A percentile compares a stretch with the other conserved stretches of the same genome.
phyloP scores from a whole-genome alignment of 2,888 invertebrate genomes.

The Dryomyza anilis region DNA sequence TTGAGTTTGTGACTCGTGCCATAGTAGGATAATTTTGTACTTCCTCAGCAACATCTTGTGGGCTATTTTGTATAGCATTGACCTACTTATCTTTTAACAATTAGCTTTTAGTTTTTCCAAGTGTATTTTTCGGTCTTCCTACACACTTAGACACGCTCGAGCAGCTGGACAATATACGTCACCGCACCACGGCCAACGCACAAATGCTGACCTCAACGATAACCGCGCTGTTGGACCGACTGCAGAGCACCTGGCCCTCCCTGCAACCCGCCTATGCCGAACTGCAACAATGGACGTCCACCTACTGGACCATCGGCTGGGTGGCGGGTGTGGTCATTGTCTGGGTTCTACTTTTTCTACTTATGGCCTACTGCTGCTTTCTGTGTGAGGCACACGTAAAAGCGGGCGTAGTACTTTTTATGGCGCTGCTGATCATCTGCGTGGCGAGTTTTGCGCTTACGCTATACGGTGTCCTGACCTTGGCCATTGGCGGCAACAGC shows the following conservation, averaged over 20 bases:
- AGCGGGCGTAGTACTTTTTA: slow-evolving; percentile 54
- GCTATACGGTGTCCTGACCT: slow-evolving; percentile 53
- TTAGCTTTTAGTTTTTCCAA: too few relatives aligned
- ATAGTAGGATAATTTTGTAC: too few relatives aligned
- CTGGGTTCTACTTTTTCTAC: slow-evolving; percentile 56
- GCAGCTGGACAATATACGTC: slow-evolving; percentile 57
- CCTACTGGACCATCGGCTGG: slow-evolving; percentile 58
- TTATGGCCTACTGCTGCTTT: slow-evolving; percentile 57
- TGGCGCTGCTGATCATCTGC: slow-evolving; percentile 55
- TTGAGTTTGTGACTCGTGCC: too few relatives aligned
- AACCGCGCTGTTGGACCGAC: slow-evolving; percentile 51
- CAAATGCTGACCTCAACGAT: slow-evolving; percentile 57
- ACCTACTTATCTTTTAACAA: too few relatives aligned
- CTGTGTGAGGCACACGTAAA: slow-evolving; percentile 58
- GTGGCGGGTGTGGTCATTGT: slow-evolving; percentile 52
- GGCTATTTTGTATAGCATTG: too few relatives aligned
- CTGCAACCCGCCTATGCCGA: slow-evolving; percentile 53
- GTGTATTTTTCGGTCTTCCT: too few relatives aligned
- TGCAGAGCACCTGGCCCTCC: slow-evolving; percentile 53
- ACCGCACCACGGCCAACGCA: slow-evolving; percentile 58
- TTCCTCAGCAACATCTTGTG: too few relatives aligned
- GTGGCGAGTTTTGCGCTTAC: slow-evolving; percentile 55
- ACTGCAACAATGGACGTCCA: slow-evolving; percentile 52
- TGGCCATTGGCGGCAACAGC: slow-evolving; percentile 60
- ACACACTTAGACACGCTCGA: slow-evolving; percentile 55